phyloP scores from a whole-genome alignment of 2,888 invertebrate genomes.

The Belgica antarctica region DNA sequence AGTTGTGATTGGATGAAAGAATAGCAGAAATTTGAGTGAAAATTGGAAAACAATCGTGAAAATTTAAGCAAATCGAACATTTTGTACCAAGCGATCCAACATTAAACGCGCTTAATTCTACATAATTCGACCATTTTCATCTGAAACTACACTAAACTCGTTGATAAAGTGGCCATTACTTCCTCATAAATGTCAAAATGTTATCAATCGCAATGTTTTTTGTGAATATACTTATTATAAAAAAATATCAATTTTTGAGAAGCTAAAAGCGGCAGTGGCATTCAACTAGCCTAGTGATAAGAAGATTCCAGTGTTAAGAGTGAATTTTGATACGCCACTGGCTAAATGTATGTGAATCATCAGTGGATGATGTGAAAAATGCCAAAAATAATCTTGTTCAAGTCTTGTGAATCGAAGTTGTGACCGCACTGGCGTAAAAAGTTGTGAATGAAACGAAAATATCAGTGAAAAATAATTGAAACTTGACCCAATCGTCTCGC shows the following conservation, averaged over 20 bases:
- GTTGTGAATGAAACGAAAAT: not conserved
- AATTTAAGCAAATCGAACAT: too few species aligned
- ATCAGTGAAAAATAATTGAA: not conserved
- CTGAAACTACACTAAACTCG: constrained; percentile 18
- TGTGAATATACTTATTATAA: constrained; percentile 18
- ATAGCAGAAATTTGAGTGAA: not conserved
- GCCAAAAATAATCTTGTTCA: too few species aligned
- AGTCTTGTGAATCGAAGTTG: too few species aligned
- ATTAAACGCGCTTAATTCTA: constrained; percentile 5
- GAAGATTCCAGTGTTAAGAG: not conserved
- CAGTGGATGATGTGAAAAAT: too few species aligned
- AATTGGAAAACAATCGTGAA: not conserved
- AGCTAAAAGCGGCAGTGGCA: not conserved
- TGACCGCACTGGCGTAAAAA: not conserved
- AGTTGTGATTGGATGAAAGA: not conserved
- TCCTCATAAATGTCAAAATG: constrained; percentile 48
- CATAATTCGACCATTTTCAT: constrained; percentile 25
- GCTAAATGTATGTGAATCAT: not conserved
- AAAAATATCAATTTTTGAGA: constrained; percentile 11
- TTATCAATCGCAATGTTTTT: constrained; percentile 46
- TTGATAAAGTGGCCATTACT: constrained; percentile 45
- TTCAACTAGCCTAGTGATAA: not conserved
- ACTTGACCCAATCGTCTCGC: not conserved
- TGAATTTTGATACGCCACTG: not conserved
- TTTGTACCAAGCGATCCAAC: too few species aligned